Evolutionary conservation across 2,797 vertebrate genomes (phyloP).

Genomic region (Schizopygopsis pylzovi): DNA sequence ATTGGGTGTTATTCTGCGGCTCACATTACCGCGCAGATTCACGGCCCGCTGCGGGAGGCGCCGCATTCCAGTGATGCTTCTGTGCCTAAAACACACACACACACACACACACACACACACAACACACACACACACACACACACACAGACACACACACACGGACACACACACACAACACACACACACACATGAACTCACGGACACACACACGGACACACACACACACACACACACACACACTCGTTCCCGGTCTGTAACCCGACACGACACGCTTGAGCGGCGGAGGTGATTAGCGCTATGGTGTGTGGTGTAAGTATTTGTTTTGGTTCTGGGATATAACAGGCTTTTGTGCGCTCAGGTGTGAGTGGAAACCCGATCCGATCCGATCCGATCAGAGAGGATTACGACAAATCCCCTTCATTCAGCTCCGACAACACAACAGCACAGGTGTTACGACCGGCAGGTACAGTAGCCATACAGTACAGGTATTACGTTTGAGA

Average conservation of each 20-base stretch:
- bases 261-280: conserved; percentile 4
- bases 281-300: conserved; percentile 34
- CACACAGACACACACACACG: no score
- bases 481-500: background rate
- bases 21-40: conserved; percentile 41
- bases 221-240: no score
- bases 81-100: background rate
- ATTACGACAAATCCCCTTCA: conserved; percentile 68
- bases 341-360: conserved; percentile 55
- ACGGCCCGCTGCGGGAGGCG: background rate
- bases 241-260: background rate
- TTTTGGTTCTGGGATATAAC: conserved; percentile 49
- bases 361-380: conserved; percentile 41
- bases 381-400: conserved; percentile 36
- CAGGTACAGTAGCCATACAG: conserved; percentile 2
- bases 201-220: no score
- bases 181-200: no score
- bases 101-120: no score
- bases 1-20: conserved; percentile 38
- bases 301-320: conserved; percentile 29
- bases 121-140: no score
- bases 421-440: conserved; percentile 57
- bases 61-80: background rate
- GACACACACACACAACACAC: no score
- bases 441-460: conserved; percentile 41